Evolutionary conservation across 1,140 invertebrate species (phyloP).

Genomic region (Adoxophyes honmai): DNA sequence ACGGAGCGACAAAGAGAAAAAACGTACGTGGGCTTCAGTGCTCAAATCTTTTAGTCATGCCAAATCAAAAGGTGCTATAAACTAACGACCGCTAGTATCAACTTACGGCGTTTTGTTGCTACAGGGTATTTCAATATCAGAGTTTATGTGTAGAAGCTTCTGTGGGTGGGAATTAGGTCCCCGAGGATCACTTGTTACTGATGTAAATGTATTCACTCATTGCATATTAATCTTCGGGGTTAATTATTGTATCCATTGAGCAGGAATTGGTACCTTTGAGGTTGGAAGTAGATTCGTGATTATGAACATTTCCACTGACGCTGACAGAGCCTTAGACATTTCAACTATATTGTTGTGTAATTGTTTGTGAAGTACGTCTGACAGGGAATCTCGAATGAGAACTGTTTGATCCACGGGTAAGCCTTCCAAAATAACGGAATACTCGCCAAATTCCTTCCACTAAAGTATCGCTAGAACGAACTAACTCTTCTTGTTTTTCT

Average conservation of each 20-base stretch:
- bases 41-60: no score
- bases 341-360: no score
- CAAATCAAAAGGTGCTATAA: background rate
- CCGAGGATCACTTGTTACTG: background rate
- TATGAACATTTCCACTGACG: background rate
- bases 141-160: no score
- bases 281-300: background rate
- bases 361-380: no score
- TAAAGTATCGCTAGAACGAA: no score
- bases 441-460: no score
- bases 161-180: conserved; percentile 12
- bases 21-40: background rate
- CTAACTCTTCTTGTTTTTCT: no score
- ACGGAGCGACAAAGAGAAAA: background rate
- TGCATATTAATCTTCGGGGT: conserved; percentile 1
- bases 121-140: no score
- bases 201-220: conserved; percentile 11
- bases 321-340: no score
- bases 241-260: conserved; percentile 8
- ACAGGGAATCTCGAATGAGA: no score
- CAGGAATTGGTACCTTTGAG: background rate
- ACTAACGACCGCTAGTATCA: background rate
- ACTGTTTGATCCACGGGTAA: no score
- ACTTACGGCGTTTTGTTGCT: background rate
- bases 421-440: no score